Evolutionary conservation across 2,113 vertebrate species (phyloP), one percentile per base, ranked within the genome.

Genomic region (Patagioenas fasciata): DNA sequence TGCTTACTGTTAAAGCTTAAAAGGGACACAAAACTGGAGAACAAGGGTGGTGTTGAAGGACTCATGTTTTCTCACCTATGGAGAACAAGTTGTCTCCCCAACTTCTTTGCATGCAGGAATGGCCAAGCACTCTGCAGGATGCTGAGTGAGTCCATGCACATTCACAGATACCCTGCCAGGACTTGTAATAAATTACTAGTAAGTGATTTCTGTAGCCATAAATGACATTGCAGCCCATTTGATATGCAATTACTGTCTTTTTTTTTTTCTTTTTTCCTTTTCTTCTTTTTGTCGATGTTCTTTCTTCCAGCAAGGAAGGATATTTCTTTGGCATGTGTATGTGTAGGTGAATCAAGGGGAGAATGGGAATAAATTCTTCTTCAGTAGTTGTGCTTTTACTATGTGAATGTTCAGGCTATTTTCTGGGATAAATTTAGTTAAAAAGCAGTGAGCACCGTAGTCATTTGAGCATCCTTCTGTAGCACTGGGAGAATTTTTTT

Each of bases 91-190:
- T 51, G 23, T 87, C 24, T 67, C 7, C 21, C 14, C 3, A 28
- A 13, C 11, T 21, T 70, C 28, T 70, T 73, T 38, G 31, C 11
- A 26, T 66, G 17, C 42, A 40, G 65, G 54, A 74, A 14, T 4
- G 74, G 56, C 60, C 44, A 29, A 28, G 50, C 9, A 11, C 32
- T 16, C 24, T 77, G 56, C 23, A 53, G 36, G n/a, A 13, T 32
- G 26, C 17, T 28, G 2, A 1, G 8, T 15, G 56, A 66, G 40
- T 51, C 65, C 13, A 2, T 38, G 7, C 5, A 0, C 15, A 73
- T 54, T 38, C 34, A 69, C 32, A 70, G 73, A 20, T 21, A 32
- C 21, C 5, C 47, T 74, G 34, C 57, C 64, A 79, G 42, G n/a
- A 29, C 21, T 75, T 82, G 15, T 21, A 31, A 26, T 21, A 40